Conservation (phyloP, 2,888 invertebrate species). For the Atherix ibis region DNA sequence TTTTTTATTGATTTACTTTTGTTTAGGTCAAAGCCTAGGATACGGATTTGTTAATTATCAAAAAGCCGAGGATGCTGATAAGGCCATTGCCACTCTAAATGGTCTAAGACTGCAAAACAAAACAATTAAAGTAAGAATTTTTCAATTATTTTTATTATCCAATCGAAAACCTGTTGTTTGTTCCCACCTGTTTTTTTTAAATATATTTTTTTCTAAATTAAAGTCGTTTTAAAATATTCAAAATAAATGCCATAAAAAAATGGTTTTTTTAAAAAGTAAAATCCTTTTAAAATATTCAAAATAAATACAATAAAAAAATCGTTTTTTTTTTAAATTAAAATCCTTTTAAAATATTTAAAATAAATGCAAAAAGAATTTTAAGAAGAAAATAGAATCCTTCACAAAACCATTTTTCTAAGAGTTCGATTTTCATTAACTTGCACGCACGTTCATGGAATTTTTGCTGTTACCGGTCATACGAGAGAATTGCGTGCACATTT, state of each 20-base stretch:
- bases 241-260: background rate
- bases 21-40: constrained; percentile 87
- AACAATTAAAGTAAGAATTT: constrained; percentile 91
- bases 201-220: background rate
- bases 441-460: too few relatives aligned
- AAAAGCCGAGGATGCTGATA: constrained; percentile 92
- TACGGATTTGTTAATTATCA: constrained; percentile 99
- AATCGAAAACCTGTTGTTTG: background rate
- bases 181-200: background rate
- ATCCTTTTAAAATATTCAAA: constrained; percentile 4
- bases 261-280: constrained; percentile 5
- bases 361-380: constrained; percentile 2
- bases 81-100: constrained; percentile 95
- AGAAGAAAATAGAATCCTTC: too few relatives aligned
- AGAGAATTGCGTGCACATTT: too few relatives aligned
- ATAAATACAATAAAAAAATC: background rate
- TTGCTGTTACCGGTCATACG: too few relatives aligned
- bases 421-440: too few relatives aligned
- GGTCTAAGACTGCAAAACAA: constrained; percentile 97
- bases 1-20: constrained; percentile 1
- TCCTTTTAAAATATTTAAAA: constrained; percentile 2
- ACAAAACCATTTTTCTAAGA: too few relatives aligned
- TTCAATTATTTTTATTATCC: too few relatives aligned
- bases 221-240: background rate
- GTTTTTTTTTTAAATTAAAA: background rate